Base-by-base conservation (phyloP, 1,140 invertebrate species). In the Venturia canescens region DNA sequence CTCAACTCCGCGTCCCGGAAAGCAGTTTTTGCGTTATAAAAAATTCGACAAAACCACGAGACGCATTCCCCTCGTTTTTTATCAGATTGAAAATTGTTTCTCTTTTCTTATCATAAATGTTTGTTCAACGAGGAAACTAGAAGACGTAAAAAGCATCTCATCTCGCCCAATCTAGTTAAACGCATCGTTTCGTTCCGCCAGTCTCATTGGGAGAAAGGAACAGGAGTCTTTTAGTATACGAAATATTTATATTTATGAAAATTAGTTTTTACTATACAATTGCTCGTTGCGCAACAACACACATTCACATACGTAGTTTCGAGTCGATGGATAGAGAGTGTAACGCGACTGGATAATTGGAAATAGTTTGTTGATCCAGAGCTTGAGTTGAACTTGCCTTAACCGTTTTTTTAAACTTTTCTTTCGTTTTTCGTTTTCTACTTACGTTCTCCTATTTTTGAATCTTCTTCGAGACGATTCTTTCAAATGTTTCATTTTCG, bases 201-300 rank as follows among this genome's bases (percentile, higher is more conserved):
- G 13, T 69, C 5, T 31, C 27, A 29, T 7, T 27, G n/a, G 29
- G 48, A 44, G 31, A 74, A 74, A 71, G 34, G 26, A 74, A 74
- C 27, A 18, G 13, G 44, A 74, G 38, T 53, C 13, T 29, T 85
- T 57, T 89, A 90, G 85, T 90, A 90, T 90, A 89, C 86, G 87
- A 91, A 91, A 91, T 90, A 90, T 90, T 90, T 89, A 90, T 91
- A 90, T 91, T 91, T 90, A 91, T 84, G 89, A 91, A 57, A 92
- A 91, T 91, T 92, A 92, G 87, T 90, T 84, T 90, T 91, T 91
- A 69, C 88, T 91, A 91, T 92, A 91, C 90, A 91, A 89, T 90
- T 89, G 69, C 66, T 82, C 84, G 83, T 44, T 80, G 79, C 83
- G 66, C 66, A 69, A 80, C 83, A 34, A 9, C 34, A 44, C 38